phyloP scores from a whole-genome alignment of 30 jellyfish, hydroid and myxozoan genomes.

The Aurelia aurita complex sp. Pacific region DNA sequence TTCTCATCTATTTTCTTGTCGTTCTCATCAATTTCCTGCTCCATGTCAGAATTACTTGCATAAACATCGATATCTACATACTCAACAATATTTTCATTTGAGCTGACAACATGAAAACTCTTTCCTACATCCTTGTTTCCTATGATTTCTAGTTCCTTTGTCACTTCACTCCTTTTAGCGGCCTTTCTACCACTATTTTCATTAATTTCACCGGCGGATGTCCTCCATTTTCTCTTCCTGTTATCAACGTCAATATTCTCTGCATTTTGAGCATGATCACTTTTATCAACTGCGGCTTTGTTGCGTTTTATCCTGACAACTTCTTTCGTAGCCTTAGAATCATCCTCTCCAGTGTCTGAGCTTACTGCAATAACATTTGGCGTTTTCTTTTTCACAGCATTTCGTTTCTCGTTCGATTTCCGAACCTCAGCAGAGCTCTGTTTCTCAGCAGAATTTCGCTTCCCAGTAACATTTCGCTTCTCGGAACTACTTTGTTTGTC shows the following conservation, averaged over 20 bases:
- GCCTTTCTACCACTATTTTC: neutral
- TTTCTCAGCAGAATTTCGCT: too few species aligned
- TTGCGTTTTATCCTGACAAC: conserved; percentile 7
- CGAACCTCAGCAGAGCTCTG: too few species aligned
- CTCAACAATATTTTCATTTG: neutral
- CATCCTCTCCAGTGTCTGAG: conserved; percentile 8
- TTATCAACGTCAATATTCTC: neutral
- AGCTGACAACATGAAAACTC: neutral
- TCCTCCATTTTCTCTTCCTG: conserved; percentile 4
- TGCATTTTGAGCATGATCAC: neutral
- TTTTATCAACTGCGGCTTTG: neutral
- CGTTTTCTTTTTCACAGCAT: neutral
- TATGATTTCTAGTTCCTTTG: neutral
- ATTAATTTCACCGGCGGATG: neutral
- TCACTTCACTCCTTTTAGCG: neutral
- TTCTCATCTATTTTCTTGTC: neutral
- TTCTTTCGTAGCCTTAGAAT: neutral
- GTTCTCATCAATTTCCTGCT: neutral
- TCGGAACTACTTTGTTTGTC: too few species aligned
- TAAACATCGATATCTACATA: conserved; percentile 34
- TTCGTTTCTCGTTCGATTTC: too few species aligned
- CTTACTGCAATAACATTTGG: neutral
- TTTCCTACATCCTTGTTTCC: neutral
- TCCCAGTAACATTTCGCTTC: too few species aligned
- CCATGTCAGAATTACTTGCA: conserved; percentile 24